phyloP scores from a whole-genome alignment of 2,797 vertebrate species.

The Tauraco hartlaubi region DNA sequence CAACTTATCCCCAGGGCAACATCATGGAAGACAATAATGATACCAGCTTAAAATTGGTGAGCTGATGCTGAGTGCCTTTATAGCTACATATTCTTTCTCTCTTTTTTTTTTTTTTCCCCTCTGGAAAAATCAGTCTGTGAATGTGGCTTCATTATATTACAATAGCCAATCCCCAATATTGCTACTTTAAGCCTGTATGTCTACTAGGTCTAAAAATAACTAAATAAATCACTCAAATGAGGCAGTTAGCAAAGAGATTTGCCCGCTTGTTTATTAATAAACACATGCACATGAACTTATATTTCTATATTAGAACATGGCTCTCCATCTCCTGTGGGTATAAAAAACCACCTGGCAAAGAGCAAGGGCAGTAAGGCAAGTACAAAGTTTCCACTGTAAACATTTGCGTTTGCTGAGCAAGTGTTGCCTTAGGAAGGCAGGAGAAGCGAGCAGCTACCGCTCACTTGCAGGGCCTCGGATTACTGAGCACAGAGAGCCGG shows the following conservation, averaged over 20 bases:
- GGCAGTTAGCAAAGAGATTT: constrained; percentile 16
- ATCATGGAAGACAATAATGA: background rate
- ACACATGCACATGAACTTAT: background rate
- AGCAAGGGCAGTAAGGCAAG: constrained; percentile 27
- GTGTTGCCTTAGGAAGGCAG: constrained; percentile 58
- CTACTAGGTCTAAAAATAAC: constrained; percentile 65
- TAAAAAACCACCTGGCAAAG: constrained; percentile 70
- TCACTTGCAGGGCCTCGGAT: background rate
- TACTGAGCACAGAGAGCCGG: background rate
- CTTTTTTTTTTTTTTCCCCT: background rate
- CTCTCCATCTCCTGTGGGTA: constrained; percentile 15
- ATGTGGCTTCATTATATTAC: background rate
- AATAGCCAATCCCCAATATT: background rate
- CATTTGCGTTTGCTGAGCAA: constrained; percentile 69
- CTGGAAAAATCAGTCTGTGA: background rate
- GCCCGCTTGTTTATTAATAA: constrained; percentile 56
- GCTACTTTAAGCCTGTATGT: background rate
- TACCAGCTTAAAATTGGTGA: background rate
- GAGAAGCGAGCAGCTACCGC: background rate
- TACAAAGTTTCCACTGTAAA: constrained; percentile 72
- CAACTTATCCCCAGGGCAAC: background rate
- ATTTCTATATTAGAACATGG: constrained; percentile 66
- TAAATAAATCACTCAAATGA: constrained; percentile 57
- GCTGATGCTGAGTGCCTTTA: background rate
- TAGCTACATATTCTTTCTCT: background rate